Percentiles rank a stretch among this genome's conserved stretches.
These are phyloP conservation scores for Solenopsis fugax DNA, from an alignment of 1,140 invertebrate species.

Conservation along the genomic window DNA sequence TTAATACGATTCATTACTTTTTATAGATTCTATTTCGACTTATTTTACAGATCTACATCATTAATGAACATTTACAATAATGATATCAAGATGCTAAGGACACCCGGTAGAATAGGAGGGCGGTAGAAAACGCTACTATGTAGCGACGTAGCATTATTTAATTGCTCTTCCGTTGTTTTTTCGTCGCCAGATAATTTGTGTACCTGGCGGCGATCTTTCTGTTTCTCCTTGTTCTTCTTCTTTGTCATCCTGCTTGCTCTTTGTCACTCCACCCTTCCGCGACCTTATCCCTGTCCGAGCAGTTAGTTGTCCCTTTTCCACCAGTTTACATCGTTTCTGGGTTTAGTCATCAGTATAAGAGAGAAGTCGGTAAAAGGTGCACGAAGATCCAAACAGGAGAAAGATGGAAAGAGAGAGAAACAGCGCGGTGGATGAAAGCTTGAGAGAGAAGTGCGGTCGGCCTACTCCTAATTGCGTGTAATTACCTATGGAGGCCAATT, in stretches of 20 bases:
- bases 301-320: constrained; percentile 48
- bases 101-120: constrained; percentile 75
- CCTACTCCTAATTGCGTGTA: constrained; percentile 85
- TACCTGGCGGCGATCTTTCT: constrained; percentile 79
- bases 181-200: constrained; percentile 86
- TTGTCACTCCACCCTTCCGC: constrained; percentile 39
- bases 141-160: constrained; percentile 84
- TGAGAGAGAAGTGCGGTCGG: constrained; percentile 61
- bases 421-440: constrained; percentile 48
- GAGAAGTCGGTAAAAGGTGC: constrained; percentile 43
- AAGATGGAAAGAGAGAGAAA: constrained; percentile 40
- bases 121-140: constrained; percentile 76
- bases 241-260: constrained; percentile 21
- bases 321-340: constrained; percentile 70
- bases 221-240: constrained; percentile 50
- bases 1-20: not conserved
- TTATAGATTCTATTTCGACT: not conserved
- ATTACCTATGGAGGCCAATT: constrained; percentile 83
- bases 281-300: constrained; percentile 20
- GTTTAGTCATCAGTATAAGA: constrained; percentile 69
- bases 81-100: constrained; percentile 22
- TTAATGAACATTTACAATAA: not conserved
- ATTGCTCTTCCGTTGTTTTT: constrained; percentile 85
- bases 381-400: not conserved
- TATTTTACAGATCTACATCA: not conserved